Conservation (phyloP, 2,113 vertebrate genomes). For the Eurystomus gularis region DNA sequence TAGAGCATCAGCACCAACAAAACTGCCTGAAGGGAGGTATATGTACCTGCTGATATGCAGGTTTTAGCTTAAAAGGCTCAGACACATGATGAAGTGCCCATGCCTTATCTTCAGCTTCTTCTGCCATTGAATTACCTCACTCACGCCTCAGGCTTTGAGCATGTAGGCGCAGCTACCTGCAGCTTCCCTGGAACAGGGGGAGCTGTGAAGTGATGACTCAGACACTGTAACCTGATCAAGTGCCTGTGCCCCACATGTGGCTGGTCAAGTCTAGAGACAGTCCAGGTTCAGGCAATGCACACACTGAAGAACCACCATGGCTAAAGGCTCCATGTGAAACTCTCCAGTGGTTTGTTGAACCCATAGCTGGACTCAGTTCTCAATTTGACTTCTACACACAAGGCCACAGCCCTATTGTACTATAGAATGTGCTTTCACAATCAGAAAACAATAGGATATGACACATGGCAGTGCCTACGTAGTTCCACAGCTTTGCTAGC, state of each 20-base stretch:
- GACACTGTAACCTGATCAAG: not conserved
- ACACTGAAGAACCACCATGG: not conserved
- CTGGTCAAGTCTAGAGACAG: not conserved
- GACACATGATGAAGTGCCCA: not conserved
- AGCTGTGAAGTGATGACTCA: not conserved
- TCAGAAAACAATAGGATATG: not conserved
- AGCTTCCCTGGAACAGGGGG: not conserved
- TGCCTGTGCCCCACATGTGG: accelerated
- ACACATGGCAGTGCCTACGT: not conserved
- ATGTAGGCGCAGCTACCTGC: not conserved
- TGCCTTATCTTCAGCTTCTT: not conserved
- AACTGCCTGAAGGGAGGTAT: not conserved
- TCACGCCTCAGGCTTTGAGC: not conserved
- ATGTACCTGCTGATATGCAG: not conserved
- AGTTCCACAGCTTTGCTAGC: not conserved
- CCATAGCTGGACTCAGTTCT: not conserved
- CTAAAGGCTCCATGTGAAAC: not conserved
- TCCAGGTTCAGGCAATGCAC: not conserved
- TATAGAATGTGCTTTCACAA: not conserved
- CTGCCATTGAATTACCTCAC: not conserved
- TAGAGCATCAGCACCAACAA: not conserved
- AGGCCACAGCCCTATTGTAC: not conserved
- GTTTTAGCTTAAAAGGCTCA: not conserved
- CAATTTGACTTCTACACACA: not conserved
- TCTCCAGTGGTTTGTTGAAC: not conserved